A percentile compares a stretch with the other conserved stretches of the same genome.
These are phyloP conservation scores for Lepidostoma basale DNA, from an alignment of 1,140 invertebrate species.

Conservation along the genomic window DNA sequence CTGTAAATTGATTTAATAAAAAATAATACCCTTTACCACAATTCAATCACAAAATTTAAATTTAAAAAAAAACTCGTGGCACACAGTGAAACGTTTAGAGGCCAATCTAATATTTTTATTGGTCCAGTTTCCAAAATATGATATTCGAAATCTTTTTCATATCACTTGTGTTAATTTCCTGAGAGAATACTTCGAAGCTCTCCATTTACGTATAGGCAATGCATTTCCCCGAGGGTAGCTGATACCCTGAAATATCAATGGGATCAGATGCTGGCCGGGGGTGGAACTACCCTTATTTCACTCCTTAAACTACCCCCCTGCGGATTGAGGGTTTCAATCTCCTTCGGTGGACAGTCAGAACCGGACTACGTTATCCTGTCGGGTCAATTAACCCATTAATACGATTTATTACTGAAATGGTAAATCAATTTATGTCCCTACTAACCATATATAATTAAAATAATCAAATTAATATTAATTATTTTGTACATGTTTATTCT, in stretches of 20 bases:
- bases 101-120: too few relatives aligned
- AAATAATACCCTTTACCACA: too few relatives aligned
- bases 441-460: too few relatives aligned
- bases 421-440: too few relatives aligned
- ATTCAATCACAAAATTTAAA: too few relatives aligned
- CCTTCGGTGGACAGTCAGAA: background rate
- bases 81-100: too few relatives aligned
- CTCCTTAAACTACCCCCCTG: background rate
- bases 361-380: too few relatives aligned
- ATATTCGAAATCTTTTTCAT: slow-evolving; percentile 8
- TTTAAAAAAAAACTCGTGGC: too few relatives aligned
- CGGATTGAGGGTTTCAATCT: background rate
- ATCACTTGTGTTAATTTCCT: slow-evolving; percentile 17
- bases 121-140: background rate
- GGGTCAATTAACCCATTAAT: too few relatives aligned
- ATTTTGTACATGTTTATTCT: too few relatives aligned
- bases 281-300: background rate
- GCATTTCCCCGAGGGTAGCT: background rate
- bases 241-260: slow-evolving; percentile 16
- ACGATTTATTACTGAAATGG: too few relatives aligned
- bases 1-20: background rate
- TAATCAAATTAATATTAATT: too few relatives aligned
- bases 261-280: background rate
- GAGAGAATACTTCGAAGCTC: background rate
- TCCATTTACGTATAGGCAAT: background rate